Evolutionary conservation across 2,888 invertebrate genomes (phyloP).

Genomic region (Metallyticus violacea): DNA sequence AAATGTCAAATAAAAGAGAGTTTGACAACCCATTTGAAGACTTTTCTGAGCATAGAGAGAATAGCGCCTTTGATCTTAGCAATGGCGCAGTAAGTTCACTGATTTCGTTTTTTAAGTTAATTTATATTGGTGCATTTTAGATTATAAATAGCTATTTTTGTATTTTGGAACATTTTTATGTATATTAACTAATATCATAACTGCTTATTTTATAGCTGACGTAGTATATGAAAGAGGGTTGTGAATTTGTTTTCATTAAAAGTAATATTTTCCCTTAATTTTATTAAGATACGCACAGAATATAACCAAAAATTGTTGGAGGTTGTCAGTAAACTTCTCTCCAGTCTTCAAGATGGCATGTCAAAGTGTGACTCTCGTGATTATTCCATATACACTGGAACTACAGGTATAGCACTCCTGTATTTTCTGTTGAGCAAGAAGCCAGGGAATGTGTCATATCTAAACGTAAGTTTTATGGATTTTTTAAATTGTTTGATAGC

Average conservation of each 20-base stretch:
- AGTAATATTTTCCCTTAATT: not conserved
- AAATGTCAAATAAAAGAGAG: not conserved
- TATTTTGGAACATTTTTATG: no score
- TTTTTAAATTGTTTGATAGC: not conserved
- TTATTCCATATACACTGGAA: constrained; percentile 73
- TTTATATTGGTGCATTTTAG: not conserved
- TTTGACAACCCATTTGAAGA: constrained; percentile 28
- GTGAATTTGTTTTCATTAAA: not conserved
- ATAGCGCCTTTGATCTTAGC: constrained; percentile 1
- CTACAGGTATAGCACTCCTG: constrained; percentile 65
- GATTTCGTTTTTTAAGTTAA: not conserved
- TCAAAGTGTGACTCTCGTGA: constrained; percentile 46
- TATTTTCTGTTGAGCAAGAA: constrained; percentile 53
- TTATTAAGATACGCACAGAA: constrained; percentile 18
- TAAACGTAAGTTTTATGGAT: constrained; percentile 31
- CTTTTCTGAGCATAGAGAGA: constrained; percentile 25
- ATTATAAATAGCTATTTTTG: not conserved
- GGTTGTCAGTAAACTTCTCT: constrained; percentile 8
- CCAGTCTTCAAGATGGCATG: constrained; percentile 1
- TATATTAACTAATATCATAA: no score
- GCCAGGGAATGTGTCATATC: constrained; percentile 39
- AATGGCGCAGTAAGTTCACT: constrained; percentile 17
- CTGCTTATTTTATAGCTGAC: no score
- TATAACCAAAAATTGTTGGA: constrained; percentile 19
- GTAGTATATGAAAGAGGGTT: not conserved